phyloP scores from a whole-genome alignment of 2,888 invertebrate genomes.

The Patella ulyssiponensis region DNA sequence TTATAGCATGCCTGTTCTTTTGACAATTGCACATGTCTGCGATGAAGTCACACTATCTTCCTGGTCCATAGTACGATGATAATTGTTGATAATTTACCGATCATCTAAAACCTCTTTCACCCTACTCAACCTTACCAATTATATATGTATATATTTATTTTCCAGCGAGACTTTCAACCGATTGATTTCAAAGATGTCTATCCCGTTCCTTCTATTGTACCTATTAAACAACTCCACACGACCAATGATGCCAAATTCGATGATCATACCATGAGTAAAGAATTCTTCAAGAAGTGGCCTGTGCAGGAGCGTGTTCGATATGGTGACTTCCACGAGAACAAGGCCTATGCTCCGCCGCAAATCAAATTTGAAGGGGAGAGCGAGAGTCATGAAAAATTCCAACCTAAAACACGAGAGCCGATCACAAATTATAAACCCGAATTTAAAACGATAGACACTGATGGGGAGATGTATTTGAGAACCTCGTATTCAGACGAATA shows the following conservation, averaged over 20 bases:
- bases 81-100: background rate
- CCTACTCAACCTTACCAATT: background rate
- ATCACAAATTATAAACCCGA: conserved; percentile 56
- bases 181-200: conserved; percentile 52
- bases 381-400: conserved; percentile 51
- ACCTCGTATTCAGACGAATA: conserved; percentile 60
- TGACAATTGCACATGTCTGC: background rate
- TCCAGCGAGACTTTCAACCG: conserved; percentile 65
- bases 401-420: conserved; percentile 50
- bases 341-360: conserved; percentile 59
- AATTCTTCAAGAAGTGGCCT: conserved; percentile 64
- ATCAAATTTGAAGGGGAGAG: conserved; percentile 54
- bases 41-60: background rate
- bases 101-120: background rate
- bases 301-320: conserved; percentile 51
- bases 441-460: conserved; percentile 43
- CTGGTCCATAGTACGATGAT: too few relatives aligned
- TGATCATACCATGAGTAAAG: conserved; percentile 58
- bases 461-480: conserved; percentile 57
- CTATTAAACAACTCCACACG: conserved; percentile 40
- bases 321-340: conserved; percentile 68
- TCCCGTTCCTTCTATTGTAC: conserved; percentile 37
- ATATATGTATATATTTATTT: conserved; percentile 13
- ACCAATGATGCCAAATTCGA: conserved; percentile 57
- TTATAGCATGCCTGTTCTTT: too few relatives aligned